Evolutionary conservation across 2,797 vertebrate genomes (phyloP).

Genomic region (Dromococcyx pavoninus): DNA sequence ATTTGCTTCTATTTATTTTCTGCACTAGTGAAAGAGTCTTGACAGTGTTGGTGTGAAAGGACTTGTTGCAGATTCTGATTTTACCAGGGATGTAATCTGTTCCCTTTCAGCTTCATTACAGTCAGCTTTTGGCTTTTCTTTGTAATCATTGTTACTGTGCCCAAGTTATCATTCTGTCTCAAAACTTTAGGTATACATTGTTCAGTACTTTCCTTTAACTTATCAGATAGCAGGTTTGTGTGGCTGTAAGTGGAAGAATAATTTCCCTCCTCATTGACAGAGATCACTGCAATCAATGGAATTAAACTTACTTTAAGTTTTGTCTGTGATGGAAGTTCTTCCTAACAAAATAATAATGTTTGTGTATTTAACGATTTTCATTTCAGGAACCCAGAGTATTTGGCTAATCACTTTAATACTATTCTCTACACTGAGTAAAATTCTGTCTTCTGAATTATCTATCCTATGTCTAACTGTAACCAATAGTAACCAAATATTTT

Average conservation of each 20-base stretch:
- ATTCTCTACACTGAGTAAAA: background rate
- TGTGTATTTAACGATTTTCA: background rate
- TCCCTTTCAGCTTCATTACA: background rate
- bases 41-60: background rate
- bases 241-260: background rate
- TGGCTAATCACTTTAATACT: background rate
- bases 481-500: background rate
- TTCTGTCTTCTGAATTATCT: background rate
- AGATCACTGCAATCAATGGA: background rate
- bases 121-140: background rate
- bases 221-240: background rate
- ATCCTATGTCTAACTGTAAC: background rate
- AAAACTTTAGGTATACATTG: background rate
- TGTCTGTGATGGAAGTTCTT: background rate
- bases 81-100: background rate
- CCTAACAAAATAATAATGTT: background rate
- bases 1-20: background rate
- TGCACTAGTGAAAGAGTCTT: background rate
- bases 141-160: background rate
- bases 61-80: background rate
- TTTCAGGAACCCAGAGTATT: background rate
- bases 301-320: background rate
- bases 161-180: background rate
- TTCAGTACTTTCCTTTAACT: background rate
- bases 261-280: background rate